Evolutionary conservation across 2,888 invertebrate genomes (phyloP).

Genomic region (Anoncus sp.): DNA sequence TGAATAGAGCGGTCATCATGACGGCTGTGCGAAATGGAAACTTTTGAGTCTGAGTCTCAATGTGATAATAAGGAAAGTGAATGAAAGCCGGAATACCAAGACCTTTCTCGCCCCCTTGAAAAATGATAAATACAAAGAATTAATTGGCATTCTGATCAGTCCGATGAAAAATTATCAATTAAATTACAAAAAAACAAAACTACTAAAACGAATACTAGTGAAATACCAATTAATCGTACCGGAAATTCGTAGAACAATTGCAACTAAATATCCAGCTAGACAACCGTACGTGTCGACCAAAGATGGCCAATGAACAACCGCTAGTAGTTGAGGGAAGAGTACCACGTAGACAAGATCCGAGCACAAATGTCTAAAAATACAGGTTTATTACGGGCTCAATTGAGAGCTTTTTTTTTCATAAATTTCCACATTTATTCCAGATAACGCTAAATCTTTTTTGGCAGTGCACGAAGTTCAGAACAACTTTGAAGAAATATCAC

Average conservation of each 20-base stretch:
- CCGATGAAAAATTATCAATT: neutral
- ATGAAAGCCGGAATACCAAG: constrained; percentile 85
- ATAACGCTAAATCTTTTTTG: neutral
- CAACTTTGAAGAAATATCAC: too few relatives aligned
- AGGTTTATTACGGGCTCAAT: neutral
- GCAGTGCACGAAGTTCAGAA: neutral
- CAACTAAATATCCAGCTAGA: constrained; percentile 84
- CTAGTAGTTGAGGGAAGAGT: constrained; percentile 89
- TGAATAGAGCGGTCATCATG: constrained; percentile 86
- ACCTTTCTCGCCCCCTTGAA: constrained; percentile 85
- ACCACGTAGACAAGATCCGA: constrained; percentile 90
- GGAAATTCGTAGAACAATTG: constrained; percentile 84
- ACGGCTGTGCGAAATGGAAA: constrained; percentile 88
- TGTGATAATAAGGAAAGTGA: constrained; percentile 85
- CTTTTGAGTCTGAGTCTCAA: constrained; percentile 83
- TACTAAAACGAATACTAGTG: neutral
- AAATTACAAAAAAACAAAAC: neutral
- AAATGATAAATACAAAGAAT: neutral
- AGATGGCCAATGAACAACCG: constrained; percentile 87
- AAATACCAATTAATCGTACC: constrained; percentile 70
- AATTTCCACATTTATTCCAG: neutral
- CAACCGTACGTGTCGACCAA: constrained; percentile 89
- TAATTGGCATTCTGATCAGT: neutral
- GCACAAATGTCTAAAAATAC: constrained; percentile 85
- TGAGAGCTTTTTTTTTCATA: neutral